Evolutionary conservation across 2,888 invertebrate species (phyloP).

Genomic region (Agrochola circellaris): DNA sequence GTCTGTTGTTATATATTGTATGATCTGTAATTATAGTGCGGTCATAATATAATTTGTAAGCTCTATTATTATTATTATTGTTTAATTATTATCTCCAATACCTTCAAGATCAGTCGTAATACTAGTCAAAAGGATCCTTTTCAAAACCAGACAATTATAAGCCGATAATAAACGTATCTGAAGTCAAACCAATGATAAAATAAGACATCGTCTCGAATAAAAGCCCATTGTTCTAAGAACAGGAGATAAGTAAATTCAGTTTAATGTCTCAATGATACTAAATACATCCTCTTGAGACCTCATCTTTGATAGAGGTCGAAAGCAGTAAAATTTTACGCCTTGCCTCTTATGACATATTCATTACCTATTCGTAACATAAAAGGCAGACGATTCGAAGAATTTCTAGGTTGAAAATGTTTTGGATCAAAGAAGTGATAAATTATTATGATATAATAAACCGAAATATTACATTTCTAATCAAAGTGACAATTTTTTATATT

Average conservation of each 20-base stretch:
- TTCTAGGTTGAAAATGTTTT: no score
- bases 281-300: constrained; percentile 40
- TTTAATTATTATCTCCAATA: not conserved
- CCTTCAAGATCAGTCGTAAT: not conserved
- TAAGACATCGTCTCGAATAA: constrained; percentile 27
- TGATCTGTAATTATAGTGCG: no score
- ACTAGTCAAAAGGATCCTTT: constrained; percentile 6
- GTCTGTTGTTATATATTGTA: no score
- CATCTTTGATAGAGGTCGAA: constrained; percentile 35
- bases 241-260: constrained; percentile 44
- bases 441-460: not conserved
- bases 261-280: constrained; percentile 41
- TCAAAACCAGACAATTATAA: constrained; percentile 13
- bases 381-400: constrained; percentile 2
- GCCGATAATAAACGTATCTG: constrained; percentile 27
- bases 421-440: not conserved
- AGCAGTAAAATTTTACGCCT: constrained; percentile 41
- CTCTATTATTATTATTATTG: not conserved
- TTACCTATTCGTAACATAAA: constrained; percentile 19
- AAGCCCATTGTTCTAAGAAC: constrained; percentile 38
- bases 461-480: not conserved
- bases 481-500: no score
- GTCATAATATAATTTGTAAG: no score
- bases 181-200: constrained; percentile 32
- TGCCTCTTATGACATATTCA: constrained; percentile 34